Evolutionary conservation across 2,888 invertebrate genomes (phyloP), one percentile per base, ranked within the genome.

Genomic region (Campopleginae sp.): DNA sequence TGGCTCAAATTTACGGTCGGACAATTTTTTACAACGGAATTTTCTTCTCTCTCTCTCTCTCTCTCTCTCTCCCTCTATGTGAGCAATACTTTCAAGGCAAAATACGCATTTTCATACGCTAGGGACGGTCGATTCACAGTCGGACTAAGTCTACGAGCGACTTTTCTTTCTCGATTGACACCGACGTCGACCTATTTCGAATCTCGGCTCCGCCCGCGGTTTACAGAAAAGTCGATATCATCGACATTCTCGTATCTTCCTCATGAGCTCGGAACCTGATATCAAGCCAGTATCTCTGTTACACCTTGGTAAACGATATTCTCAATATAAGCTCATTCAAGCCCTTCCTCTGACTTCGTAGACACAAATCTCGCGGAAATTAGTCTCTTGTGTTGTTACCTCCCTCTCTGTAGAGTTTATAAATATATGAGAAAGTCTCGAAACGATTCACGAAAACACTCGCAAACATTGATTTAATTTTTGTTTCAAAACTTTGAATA

Each of bases 121-220:
- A 19, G 71, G 27, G 33, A 31, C 75, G 17, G 42, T 38, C 31
- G 72, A 72, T 46, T 48, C 44, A 63, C 63, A 63, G 10, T 2
- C 65, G 12, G 65, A 17, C 44, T 33, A 14, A 51, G 58, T 44
- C 27, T 58, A 42, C 8, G 58, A 14, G 54, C 7, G 31, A 23
- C 51, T 68, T 38, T 61, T 23, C 33, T 74, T 68, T 68, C n/a
- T 61, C 66, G 83, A 68, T 63, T 61, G 65, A 23, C 80, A 51
- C 71, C 51, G 63, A 80, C 66, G 80, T 72, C 77, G 80, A 84
- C 80, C 84, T 76, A 84, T 84, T 84, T 84, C 77, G 72, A 84
- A 76, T 84, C 80, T 80, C 84, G 48, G 58, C 58, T 23, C 4
- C 27, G 58, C 3, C 23, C 63, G 23, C 42, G 42, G 33, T 63